Percentiles rank a stretch among this genome's conserved stretches.
Evolutionary conservation across 2,888 invertebrate genomes (phyloP).

Genomic region (Scaptomyza cyrtandrae): DNA sequence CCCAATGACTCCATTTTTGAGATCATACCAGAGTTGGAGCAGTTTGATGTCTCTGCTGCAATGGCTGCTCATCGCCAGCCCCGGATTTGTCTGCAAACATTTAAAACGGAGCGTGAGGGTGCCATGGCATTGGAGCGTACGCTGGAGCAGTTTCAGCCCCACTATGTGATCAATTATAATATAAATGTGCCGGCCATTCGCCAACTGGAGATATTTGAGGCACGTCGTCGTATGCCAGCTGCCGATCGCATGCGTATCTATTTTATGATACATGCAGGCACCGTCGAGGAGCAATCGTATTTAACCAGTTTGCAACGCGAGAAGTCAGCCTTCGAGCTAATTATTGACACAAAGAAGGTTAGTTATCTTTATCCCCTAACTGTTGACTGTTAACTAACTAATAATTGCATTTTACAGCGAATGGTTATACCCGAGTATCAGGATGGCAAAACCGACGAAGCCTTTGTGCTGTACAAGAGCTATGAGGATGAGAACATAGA

Average conservation of each 20-base stretch:
- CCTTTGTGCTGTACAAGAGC: constrained; percentile 83
- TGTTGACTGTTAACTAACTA: too few species aligned
- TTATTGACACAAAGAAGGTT: constrained; percentile 96
- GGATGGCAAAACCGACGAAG: constrained; percentile 92
- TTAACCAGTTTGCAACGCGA: constrained; percentile 95
- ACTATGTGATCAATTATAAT: constrained; percentile 95
- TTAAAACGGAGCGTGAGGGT: constrained; percentile 89
- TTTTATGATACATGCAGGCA: constrained; percentile 95
- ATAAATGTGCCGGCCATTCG: constrained; percentile 94
- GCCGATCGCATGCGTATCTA: constrained; percentile 89
- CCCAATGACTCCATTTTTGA: constrained; percentile 85
- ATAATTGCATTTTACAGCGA: constrained; percentile 85
- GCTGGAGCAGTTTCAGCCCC: constrained; percentile 89
- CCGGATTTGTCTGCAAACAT: constrained; percentile 90
- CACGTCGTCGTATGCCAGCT: constrained; percentile 85
- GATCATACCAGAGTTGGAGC: constrained; percentile 88
- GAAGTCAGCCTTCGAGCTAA: constrained; percentile 96
- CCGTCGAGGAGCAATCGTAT: constrained; percentile 98
- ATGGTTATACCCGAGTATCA: constrained; percentile 95
- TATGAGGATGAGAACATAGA: constrained; percentile 70
- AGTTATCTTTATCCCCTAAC: constrained; percentile 69
- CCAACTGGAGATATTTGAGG: constrained; percentile 94
- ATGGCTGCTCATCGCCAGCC: constrained; percentile 87
- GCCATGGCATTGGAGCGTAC: constrained; percentile 89
- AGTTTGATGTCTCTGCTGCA: constrained; percentile 88